Evolutionary conservation across 2,888 invertebrate species (phyloP).

Genomic region (Caenorhabditis sp.): DNA sequence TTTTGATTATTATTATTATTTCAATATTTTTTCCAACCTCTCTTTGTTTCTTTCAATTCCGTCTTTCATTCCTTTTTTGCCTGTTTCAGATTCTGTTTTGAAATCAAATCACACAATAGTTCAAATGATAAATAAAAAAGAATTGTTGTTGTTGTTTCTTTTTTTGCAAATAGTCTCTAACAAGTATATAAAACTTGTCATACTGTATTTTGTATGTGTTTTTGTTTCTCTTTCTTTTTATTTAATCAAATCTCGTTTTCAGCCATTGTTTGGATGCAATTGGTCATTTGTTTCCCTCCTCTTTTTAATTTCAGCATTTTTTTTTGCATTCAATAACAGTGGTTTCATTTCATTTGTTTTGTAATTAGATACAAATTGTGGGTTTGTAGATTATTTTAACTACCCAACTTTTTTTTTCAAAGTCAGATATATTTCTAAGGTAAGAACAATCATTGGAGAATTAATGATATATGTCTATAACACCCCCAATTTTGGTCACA

Average conservation of each 20-base stretch:
- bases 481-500: no score
- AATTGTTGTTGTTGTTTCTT: background rate
- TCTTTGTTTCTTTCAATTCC: background rate
- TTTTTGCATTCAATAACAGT: background rate
- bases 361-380: no score
- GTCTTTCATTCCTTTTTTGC: background rate
- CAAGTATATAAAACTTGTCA: slow-evolving; percentile 41
- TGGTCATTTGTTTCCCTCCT: background rate
- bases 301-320: slow-evolving; percentile 12
- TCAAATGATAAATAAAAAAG: slow-evolving; percentile 1
- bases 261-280: slow-evolving; percentile 6
- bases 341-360: background rate
- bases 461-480: no score
- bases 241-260: slow-evolving; percentile 35
- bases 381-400: no score
- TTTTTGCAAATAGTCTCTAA: background rate
- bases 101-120: background rate
- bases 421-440: no score
- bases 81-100: background rate
- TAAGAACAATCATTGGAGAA: no score
- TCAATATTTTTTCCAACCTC: background rate
- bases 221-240: slow-evolving; percentile 24
- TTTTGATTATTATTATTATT: background rate
- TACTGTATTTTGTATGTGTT: slow-evolving; percentile 25
- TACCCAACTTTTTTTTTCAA: no score